Evolutionary conservation across 2,797 vertebrate genomes (phyloP), one percentile per base, ranked within the genome.

Genomic region (Petrocephalus schoutedeni): DNA sequence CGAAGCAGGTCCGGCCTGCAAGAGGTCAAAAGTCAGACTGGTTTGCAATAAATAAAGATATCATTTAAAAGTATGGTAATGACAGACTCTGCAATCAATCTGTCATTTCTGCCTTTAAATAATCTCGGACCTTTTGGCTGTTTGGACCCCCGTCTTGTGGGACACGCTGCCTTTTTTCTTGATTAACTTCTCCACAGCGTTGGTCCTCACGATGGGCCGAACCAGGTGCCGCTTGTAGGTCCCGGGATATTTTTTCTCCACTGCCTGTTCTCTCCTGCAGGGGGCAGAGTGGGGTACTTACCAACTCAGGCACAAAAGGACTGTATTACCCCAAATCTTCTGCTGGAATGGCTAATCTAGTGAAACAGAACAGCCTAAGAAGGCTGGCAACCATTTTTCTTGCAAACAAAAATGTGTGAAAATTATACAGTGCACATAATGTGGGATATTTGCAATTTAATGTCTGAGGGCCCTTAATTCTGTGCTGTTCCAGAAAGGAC

Each of bases 241-340:
- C 0, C 98, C 98, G 0, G 98, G 98, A 82, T 98, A 99, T 91
- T 98, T 99, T 92, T 99, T 99, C 93, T 99, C 98, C 92, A 99
- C 97, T 0, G 96, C 97, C 92, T 99, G 98, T 89, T 99, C 98
- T 91, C 98, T 96, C 92, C 98, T 99, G 92, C 80, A 90, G 80
- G 67, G 56, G 19, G 54, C 19, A 86, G n/a, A 87, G 54, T 28
- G 28, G 89, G 28, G 71, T 36, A 61, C 77, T 56, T 80, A 32
- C 32, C 36, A 71, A 14, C 67, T 36, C 14, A 32, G 67, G 67
- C 14, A 71, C 67, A 71, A 71, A 71, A 71, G 28, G 67, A 71
- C 28, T 36, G 67, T 71, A 71, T 71, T 71, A 71, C 1, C 5
- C 67, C 67, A 71, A 71, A 36, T 19, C 14, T 1, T 51, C 41